Evolutionary conservation across 2,113 vertebrate genomes (phyloP).

Genomic region (Indri indri): DNA sequence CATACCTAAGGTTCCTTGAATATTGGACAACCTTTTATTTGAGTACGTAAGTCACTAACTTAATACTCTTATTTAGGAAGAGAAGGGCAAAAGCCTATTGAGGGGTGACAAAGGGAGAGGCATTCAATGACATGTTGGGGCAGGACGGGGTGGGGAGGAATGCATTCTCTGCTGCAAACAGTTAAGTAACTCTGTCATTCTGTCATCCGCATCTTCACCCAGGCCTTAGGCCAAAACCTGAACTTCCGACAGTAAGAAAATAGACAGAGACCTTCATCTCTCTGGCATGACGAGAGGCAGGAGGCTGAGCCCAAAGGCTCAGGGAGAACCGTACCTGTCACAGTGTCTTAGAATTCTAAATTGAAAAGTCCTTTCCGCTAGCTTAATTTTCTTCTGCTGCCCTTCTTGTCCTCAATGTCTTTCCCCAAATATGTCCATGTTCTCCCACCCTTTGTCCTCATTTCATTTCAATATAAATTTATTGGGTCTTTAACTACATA

Average conservation of each 20-base stretch:
- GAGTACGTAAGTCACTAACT: constrained; percentile 50
- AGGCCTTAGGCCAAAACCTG: constrained; percentile 53
- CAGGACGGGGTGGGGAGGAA: constrained; percentile 62
- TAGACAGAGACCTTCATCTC: constrained; percentile 24
- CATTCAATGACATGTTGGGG: constrained; percentile 61
- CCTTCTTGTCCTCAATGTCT: background rate
- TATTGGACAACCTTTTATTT: constrained; percentile 21
- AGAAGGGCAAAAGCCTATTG: constrained; percentile 58
- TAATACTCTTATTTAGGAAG: constrained; percentile 47
- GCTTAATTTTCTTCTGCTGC: background rate
- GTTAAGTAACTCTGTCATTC: constrained; percentile 70
- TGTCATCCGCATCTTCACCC: constrained; percentile 67
- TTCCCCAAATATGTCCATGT: background rate
- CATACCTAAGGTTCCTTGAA: constrained; percentile 18
- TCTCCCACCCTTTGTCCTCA: background rate
- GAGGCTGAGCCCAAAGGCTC: constrained; percentile 14
- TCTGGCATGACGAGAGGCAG: constrained; percentile 31
- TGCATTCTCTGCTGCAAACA: constrained; percentile 62
- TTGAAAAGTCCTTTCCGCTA: constrained; percentile 3
- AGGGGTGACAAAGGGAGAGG: constrained; percentile 57
- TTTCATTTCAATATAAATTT: constrained; percentile 15
- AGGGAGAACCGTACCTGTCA: background rate
- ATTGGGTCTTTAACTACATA: constrained; percentile 9
- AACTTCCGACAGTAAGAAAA: constrained; percentile 50
- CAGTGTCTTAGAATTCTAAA: constrained; percentile 48